phyloP scores from a whole-genome alignment of 2,113 vertebrate species.

The Miniopterus natalensis region DNA sequence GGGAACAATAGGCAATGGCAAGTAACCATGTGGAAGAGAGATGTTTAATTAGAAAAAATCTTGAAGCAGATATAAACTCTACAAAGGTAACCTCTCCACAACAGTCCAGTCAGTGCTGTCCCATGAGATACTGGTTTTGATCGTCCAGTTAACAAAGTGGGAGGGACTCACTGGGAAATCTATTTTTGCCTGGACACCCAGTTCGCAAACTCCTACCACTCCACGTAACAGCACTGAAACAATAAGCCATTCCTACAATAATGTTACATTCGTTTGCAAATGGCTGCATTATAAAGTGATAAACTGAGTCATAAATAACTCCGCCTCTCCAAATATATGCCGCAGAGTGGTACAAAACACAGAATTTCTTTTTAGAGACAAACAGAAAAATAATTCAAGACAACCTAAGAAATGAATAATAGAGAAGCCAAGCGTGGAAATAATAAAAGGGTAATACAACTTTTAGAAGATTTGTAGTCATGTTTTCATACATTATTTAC shows the following conservation, averaged over 20 bases:
- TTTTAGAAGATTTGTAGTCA: background rate
- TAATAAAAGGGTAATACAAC: background rate
- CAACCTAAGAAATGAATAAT: background rate
- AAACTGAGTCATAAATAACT: background rate
- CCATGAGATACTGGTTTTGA: background rate
- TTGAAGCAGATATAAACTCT: background rate
- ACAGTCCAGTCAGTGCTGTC: background rate
- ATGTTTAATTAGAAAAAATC: background rate
- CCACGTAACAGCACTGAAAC: background rate
- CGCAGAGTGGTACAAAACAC: background rate
- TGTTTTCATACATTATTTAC: background rate
- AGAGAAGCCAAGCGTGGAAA: background rate
- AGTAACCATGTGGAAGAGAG: background rate
- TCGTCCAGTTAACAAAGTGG: conserved; percentile 34
- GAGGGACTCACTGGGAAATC: background rate
- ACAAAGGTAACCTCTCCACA: background rate
- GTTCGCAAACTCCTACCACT: background rate
- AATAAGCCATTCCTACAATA: background rate
- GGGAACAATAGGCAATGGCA: background rate
- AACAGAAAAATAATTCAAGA: background rate
- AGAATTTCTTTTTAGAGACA: background rate
- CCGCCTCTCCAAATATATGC: background rate
- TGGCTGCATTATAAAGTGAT: background rate
- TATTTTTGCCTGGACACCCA: background rate
- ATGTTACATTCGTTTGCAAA: background rate